Conservation (phyloP, 2,888 invertebrate species). For the Machimus atricapillus region DNA sequence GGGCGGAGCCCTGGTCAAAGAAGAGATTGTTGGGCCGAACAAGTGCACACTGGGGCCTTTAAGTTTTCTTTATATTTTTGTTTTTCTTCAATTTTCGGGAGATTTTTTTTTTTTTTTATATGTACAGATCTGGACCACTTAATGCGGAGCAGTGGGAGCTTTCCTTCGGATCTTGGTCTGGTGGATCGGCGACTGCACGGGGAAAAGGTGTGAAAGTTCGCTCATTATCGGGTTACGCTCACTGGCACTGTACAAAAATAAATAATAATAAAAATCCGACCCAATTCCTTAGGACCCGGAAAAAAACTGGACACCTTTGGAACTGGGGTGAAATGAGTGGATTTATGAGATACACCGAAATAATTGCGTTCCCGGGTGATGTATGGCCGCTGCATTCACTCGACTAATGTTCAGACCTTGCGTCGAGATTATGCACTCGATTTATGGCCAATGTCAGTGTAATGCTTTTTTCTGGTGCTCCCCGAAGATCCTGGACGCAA, state of each 20-base stretch:
- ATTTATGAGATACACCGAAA: not conserved
- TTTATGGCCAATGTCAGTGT: not conserved
- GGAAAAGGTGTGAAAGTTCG: slow-evolving; percentile 28
- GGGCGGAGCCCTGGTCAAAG: not conserved
- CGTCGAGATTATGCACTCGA: not conserved
- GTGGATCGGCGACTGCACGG: not conserved
- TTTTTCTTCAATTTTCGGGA: not conserved
- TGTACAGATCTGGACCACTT: not conserved
- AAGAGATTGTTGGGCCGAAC: slow-evolving; percentile 8
- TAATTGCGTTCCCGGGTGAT: not conserved
- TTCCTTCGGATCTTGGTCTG: not conserved
- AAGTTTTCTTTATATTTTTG: not conserved
- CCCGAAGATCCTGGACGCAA: not conserved
- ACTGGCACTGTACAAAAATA: not conserved
- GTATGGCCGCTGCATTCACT: not conserved
- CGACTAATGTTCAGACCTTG: not conserved
- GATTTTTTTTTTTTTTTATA: not conserved
- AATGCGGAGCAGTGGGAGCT: not conserved
- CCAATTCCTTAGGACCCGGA: not conserved
- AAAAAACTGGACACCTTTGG: not conserved
- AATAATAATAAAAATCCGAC: not conserved
- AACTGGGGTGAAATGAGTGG: not conserved
- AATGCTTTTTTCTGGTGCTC: not conserved
- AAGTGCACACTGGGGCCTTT: not conserved
- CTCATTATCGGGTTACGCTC: slow-evolving; percentile 18